These are phyloP conservation scores for Andrena bucephala DNA, from an alignment of 2,888 invertebrate species.

Conservation along the genomic window DNA sequence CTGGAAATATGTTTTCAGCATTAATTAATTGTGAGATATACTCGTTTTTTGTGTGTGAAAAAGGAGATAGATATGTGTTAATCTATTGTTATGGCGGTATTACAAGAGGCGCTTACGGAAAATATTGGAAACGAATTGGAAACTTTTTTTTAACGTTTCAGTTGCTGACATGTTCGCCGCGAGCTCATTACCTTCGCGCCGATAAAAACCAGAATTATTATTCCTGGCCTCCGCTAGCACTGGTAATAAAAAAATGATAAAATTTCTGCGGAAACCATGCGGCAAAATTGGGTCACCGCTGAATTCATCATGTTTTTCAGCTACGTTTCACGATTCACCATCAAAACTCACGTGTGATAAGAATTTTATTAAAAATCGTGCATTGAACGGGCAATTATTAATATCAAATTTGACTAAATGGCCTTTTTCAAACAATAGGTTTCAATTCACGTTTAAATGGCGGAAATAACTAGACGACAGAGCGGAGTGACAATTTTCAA, in stretches of 20 bases:
- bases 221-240: background rate
- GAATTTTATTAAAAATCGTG: background rate
- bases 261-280: constrained; percentile 15
- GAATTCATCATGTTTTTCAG: background rate
- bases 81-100: background rate
- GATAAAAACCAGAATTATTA: constrained; percentile 13
- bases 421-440: no score
- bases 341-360: background rate
- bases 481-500: no score
- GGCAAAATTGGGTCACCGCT: constrained; percentile 15
- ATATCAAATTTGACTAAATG: no score
- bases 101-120: background rate
- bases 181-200: constrained; percentile 7
- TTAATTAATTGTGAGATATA: no score
- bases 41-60: no score
- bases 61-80: background rate
- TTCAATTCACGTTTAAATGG: no score
- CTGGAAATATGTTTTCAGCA: no score
- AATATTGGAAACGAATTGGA: background rate
- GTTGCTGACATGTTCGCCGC: background rate
- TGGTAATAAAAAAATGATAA: constrained; percentile 11
- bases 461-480: no score
- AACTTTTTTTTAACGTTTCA: constrained; percentile 6
- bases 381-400: background rate
- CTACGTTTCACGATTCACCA: background rate